These are phyloP conservation scores for Phragmatobia fuliginosa DNA, from an alignment of 2,888 invertebrate species.

Conservation along the genomic window DNA sequence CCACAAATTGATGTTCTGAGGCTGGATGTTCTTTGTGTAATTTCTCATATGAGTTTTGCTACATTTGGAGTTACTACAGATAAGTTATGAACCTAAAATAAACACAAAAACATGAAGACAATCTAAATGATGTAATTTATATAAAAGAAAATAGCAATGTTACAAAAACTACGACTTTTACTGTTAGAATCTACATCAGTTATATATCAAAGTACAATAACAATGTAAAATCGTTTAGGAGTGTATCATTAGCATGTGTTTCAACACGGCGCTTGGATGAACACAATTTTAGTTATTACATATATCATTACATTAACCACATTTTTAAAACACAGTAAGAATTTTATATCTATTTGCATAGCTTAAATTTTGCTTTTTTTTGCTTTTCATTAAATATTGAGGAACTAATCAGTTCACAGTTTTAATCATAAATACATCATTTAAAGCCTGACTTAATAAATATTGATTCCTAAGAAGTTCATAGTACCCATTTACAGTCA, in stretches of 20 bases:
- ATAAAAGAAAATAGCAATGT: neutral
- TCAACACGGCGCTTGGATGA: neutral
- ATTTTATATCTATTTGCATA: neutral
- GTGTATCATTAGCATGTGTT: neutral
- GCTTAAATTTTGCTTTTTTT: neutral
- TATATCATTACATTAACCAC: neutral
- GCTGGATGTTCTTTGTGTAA: too few species aligned
- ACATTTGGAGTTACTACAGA: neutral
- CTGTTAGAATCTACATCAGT: neutral
- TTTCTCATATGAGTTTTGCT: too few species aligned
- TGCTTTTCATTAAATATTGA: neutral
- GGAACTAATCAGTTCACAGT: neutral
- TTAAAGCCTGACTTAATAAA: neutral
- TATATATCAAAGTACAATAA: too few species aligned
- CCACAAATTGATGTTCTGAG: too few species aligned
- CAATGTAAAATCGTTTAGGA: neutral
- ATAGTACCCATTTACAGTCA: neutral
- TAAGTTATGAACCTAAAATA: neutral
- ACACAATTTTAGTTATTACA: neutral
- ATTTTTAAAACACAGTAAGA: constrained; percentile 1
- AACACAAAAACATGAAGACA: neutral
- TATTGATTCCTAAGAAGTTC: neutral
- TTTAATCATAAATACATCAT: neutral
- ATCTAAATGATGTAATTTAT: neutral
- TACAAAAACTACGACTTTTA: neutral